phyloP scores from a whole-genome alignment of 1,140 invertebrate species.

The Diuraphis noxia region DNA sequence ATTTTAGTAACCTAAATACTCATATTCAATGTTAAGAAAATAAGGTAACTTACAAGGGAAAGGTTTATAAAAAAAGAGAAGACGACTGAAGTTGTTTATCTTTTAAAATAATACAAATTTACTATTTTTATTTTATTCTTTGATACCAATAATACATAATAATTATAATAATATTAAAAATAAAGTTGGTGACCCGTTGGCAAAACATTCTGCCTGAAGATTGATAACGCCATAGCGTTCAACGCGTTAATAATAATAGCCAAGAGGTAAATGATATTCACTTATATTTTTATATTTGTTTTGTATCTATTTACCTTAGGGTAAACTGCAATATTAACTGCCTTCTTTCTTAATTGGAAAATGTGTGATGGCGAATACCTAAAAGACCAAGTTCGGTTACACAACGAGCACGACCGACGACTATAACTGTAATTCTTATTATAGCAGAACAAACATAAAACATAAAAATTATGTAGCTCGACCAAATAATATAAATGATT shows the following conservation, averaged over 20 bases:
- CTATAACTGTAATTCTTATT: constrained; percentile 43
- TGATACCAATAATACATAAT: constrained; percentile 41
- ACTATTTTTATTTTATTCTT: constrained; percentile 38
- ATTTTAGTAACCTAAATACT: constrained; percentile 35
- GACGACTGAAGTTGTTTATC: constrained; percentile 44
- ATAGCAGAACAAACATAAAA: constrained; percentile 36
- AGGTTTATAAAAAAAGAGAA: constrained; percentile 52
- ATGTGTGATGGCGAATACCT: constrained; percentile 44
- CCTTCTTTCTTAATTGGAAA: constrained; percentile 52
- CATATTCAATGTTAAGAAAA: constrained; percentile 13
- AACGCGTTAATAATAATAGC: constrained; percentile 48
- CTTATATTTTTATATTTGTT: constrained; percentile 53
- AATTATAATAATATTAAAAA: constrained; percentile 40
- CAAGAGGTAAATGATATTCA: constrained; percentile 48
- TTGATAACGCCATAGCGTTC: constrained; percentile 32
- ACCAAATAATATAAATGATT: constrained; percentile 29
- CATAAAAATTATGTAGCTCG: constrained; percentile 28
- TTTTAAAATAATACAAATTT: constrained; percentile 44
- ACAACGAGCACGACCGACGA: constrained; percentile 47
- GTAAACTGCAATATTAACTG: constrained; percentile 49
- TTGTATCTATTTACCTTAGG: constrained; percentile 53
- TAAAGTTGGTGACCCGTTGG: constrained; percentile 26
- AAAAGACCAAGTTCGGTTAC: constrained; percentile 51
- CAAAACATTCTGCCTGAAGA: constrained; percentile 3
- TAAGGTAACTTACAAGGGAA: constrained; percentile 49